Base-by-base conservation (phyloP, 2,797 vertebrate species). In the Austrolebias charrua region DNA sequence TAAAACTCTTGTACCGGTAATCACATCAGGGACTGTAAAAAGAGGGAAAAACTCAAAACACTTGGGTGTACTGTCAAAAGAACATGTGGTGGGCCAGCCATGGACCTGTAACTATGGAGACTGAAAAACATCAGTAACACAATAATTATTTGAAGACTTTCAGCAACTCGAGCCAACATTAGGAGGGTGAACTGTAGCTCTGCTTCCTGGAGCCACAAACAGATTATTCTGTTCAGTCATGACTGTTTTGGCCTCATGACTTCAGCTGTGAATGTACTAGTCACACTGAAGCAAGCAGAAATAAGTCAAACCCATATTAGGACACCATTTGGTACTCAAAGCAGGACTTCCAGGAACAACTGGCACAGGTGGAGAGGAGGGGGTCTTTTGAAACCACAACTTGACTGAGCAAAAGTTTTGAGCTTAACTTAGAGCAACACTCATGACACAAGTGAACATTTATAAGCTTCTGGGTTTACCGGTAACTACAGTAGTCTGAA, bases 291-390 rank as follows among this genome's bases (percentile, higher is more conserved):
- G 55, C 35, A 35, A 74, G 61, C 38, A 33, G 49, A 48, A 57
- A 70, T 40, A 67, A 54, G 54, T 57, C n/a, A 35, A 69, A 71
- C 12, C 63, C 80, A 76, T 81, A 84, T 84, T 77, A 81, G 76
- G 76, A 78, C 57, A 78, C 69, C 76, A 79, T 84, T 64, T 78
- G 78, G 62, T 56, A 24, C 48, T 58, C n/a, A 6, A 67, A 61
- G 70, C 38, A 58, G 62, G 62, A 77, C 65, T 66, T 85, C 80
- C 73, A 78, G 63, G 76, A 86, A 85, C 73, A 75, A 79, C 76
- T 79, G 83, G 84, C 61, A 79, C 70, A n/a, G 43, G 42, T 43
- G 48, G 44, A 58, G 33, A 46, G 56, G 51, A n/a, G 12, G 63
- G 43, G 67, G 38, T 11, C 38, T 40, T 66, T 60, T 65, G 63